phyloP scores from a whole-genome alignment of 2,797 vertebrate genomes.

The Acanthornis magna region DNA sequence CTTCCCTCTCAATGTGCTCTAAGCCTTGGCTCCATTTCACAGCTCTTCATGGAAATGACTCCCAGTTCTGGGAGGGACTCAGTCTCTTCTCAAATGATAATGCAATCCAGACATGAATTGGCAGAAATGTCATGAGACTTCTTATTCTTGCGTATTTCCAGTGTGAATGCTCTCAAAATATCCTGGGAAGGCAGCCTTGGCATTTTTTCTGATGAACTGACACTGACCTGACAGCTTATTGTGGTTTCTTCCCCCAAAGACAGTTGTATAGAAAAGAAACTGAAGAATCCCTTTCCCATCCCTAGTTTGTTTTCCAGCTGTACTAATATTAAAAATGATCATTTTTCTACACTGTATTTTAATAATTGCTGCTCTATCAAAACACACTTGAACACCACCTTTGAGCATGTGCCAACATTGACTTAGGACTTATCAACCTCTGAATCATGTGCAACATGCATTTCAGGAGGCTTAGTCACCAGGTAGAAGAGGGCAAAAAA shows the following conservation, averaged over 20 bases:
- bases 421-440: background rate
- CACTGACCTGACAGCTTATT: slow-evolving; percentile 55
- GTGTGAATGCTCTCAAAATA: slow-evolving; percentile 48
- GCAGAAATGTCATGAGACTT: slow-evolving; percentile 63
- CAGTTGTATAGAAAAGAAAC: background rate
- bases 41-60: slow-evolving; percentile 42
- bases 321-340: background rate
- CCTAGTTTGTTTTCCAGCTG: background rate
- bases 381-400: background rate
- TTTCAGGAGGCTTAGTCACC: background rate
- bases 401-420: background rate
- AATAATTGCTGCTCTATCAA: background rate
- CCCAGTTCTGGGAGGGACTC: background rate
- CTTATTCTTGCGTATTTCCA: slow-evolving; percentile 51
- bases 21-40: background rate
- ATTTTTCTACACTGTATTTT: background rate
- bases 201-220: slow-evolving; percentile 62
- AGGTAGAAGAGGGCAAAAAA: background rate
- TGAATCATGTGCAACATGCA: background rate
- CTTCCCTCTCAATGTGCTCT: accelerated
- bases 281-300: slow-evolving; percentile 9
- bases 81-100: slow-evolving; percentile 33
- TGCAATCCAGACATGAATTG: slow-evolving; percentile 60
- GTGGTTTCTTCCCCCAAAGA: slow-evolving; percentile 33
- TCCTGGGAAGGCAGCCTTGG: slow-evolving; percentile 55